Base-by-base conservation (phyloP, 2,113 vertebrate genomes). In the Anhinga anhinga region DNA sequence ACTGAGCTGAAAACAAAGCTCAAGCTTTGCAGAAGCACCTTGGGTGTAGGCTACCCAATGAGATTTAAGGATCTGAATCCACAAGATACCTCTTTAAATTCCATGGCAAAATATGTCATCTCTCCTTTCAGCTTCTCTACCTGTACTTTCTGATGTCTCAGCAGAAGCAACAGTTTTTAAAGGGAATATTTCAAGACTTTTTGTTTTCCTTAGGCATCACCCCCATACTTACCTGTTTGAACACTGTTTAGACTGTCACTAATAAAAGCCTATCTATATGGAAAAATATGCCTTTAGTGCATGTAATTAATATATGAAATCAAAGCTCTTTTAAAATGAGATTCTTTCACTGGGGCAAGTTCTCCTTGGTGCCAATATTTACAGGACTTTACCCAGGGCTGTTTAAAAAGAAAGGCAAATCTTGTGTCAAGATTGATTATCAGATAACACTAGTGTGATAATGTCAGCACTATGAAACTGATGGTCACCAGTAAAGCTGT, bases 141-240 rank as follows among this genome's bases (percentile, higher is more conserved):
- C 5, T 53, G 2, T 40, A 36, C 84, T 81, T 95, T 55, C 50
- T 79, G 18, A 55, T 42, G 9, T 71, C 49, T 82, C n/a, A 42
- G 20, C 4, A 80, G 18, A 66, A 82, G 2, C 42, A 13, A 42
- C 12, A 70, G 11, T 50, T 82, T 62, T 11, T 58, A 38, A 71
- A 67, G 34, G 12, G 9, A 71, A 67, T 12, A 3, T 52, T n/a
- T 40, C 32, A 58, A 34, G 5, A 29, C n/a, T 69, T 90, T 71
- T 30, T 0, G 1, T 71, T 90, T 76, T 36, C n/a, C 16, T 86
- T 19, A 36, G 16, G 5, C 1, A 50, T 56, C 2, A 1, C 2
- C 10, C 3, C 2, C 13, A 12, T 49, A 72, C 1, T 65, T 76
- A 63, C 42, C 22, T 83, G 22, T 65, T 25, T 73, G 36, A 91